phyloP scores from a whole-genome alignment of 37 sponge, comb jelly and placozoan genomes.

The Haliclona indistincta region DNA sequence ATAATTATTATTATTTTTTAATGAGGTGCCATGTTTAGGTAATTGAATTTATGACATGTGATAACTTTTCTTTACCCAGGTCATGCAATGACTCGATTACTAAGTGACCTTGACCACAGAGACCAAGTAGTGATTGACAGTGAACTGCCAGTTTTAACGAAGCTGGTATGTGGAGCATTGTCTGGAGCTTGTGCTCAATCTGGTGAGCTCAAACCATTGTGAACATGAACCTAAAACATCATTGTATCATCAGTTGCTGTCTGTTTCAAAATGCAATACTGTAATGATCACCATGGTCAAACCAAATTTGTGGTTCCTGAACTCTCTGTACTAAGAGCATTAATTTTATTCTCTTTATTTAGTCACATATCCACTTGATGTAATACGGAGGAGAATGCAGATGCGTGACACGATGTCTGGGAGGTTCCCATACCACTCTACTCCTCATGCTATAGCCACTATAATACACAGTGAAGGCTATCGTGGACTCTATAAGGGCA shows the following conservation, averaged over 20 bases:
- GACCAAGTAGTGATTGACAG: constrained; percentile 25
- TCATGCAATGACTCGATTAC: not conserved
- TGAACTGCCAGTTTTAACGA: constrained; percentile 51
- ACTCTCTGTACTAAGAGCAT: not conserved
- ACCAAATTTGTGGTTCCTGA: no score
- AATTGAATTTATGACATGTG: no score
- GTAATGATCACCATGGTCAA: no score
- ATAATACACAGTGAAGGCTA: constrained; percentile 52
- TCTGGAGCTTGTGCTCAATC: constrained; percentile 70
- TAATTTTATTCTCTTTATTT: not conserved
- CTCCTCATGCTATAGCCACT: constrained; percentile 50
- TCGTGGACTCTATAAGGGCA: constrained; percentile 61
- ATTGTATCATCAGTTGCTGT: no score
- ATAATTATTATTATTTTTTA: no score
- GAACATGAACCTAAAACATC: not conserved
- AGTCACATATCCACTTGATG: constrained; percentile 81
- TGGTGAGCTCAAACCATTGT: constrained; percentile 12
- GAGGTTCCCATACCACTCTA: constrained; percentile 44
- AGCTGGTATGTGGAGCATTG: constrained; percentile 61
- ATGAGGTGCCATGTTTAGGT: no score
- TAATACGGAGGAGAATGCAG: constrained; percentile 71
- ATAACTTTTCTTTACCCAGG: no score
- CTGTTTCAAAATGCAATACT: no score
- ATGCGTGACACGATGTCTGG: constrained; percentile 48
- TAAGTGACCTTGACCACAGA: constrained; percentile 1